Base-by-base conservation (phyloP, 2,797 vertebrate genomes). In the Paedocypris micromegethes region DNA sequence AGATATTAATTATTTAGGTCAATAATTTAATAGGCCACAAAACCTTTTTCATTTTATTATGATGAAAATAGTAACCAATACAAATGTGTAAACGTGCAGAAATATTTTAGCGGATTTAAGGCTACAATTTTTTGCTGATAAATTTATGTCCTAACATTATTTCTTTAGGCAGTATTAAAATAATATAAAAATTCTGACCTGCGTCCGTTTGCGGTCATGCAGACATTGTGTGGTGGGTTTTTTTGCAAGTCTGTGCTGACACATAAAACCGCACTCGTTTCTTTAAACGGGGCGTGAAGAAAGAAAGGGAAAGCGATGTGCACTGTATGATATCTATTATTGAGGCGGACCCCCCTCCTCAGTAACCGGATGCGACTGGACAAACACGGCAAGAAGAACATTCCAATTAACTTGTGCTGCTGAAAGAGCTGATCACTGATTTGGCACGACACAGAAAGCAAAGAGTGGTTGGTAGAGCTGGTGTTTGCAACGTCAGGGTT, bases 241-340 rank as follows among this genome's bases (percentile, higher is more conserved):
- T 46, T 56, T 48, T 1, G 5, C 23, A 44, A 40, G 46, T 47
- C 5, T 47, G 46, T 47, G 8, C 23, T 23, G 23, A 23, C 23
- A 23, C 23, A 23, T 23, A 23, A 23, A 23, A 23, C 23, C 23
- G 23, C 23, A 23, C 23, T 23, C 23, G 23, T 23, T 23, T 23
- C 9, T 42, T 38, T 56, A 42, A 9, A 8, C 8, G n/a, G 3
- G 3, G n/a, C 55, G 44, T 54, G 9, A 55, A n/a, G 9, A 62
- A 56, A 23, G 39, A 40, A 46, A 42, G 41, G 52, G 37, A 55
- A 4, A 8, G 8, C 5, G 60, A 43, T 64, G 65, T 63, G 63
- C 58, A 60, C 51, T 9, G 72, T 87, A 72, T 76, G 59, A 6
- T 68, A 85, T 83, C 79, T 85, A 81, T 87, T 86, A 87, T 62